Conservation (phyloP, 2,888 invertebrate genomes). For the Drosophila fungiperda region DNA sequence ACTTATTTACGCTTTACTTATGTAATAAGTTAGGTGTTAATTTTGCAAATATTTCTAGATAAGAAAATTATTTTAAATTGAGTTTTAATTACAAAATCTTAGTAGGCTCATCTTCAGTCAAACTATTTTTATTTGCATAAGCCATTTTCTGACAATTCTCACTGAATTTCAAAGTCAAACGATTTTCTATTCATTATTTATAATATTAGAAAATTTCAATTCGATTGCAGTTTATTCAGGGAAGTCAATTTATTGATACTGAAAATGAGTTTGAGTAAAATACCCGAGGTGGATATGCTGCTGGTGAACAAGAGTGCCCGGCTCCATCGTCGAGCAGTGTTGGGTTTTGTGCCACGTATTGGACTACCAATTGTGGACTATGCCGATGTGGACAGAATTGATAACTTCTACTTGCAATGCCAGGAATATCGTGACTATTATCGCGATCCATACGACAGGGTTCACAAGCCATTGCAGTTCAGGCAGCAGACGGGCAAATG, state of each 20-base stretch:
- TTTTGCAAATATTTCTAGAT: not conserved
- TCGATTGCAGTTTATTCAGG: not conserved
- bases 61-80: not conserved
- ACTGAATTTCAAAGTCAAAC: not conserved
- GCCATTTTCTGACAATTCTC: not conserved
- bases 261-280: conserved; percentile 23
- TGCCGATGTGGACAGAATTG: conserved; percentile 72
- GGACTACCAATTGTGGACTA: conserved; percentile 77
- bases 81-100: not conserved
- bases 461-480: conserved; percentile 61
- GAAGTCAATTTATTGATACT: no score
- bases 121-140: not conserved
- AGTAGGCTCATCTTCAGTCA: not conserved
- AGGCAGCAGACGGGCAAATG: conserved; percentile 49
- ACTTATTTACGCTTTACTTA: not conserved
- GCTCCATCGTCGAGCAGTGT: conserved; percentile 65
- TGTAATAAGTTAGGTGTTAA: not conserved
- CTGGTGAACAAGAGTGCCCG: conserved; percentile 25
- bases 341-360: conserved; percentile 76
- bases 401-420: conserved; percentile 75
- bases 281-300: conserved; percentile 44
- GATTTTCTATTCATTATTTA: not conserved
- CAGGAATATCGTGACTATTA: conserved; percentile 82
- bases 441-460: conserved; percentile 77
- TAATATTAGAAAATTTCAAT: not conserved